A percentile compares a stretch with the other conserved stretches of the same genome.
Conservation (phyloP, 2,113 vertebrate genomes). For the Alces alces region DNA sequence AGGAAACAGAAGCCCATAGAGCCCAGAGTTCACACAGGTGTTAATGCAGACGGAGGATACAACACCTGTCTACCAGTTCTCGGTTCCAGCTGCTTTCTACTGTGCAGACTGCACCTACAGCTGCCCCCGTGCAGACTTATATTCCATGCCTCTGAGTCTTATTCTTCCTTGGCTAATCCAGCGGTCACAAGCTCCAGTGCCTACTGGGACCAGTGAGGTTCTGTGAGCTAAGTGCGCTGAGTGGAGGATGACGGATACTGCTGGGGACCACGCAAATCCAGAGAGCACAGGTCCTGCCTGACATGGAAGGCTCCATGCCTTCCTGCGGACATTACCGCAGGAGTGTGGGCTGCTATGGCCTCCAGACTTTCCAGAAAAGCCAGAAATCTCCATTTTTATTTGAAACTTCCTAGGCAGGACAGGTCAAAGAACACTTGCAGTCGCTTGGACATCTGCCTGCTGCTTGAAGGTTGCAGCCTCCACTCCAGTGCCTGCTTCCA, state of each 20-base stretch:
- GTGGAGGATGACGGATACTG: background rate
- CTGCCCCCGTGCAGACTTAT: background rate
- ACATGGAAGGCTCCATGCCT: background rate
- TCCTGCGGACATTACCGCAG: no score
- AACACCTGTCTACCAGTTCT: background rate
- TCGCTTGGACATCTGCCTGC: background rate
- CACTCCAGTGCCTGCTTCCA: background rate
- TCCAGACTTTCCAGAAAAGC: background rate
- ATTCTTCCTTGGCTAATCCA: background rate
- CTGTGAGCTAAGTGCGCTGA: background rate
- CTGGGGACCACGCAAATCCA: background rate
- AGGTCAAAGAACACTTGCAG: background rate
- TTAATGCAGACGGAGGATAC: background rate
- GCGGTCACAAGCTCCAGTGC: background rate
- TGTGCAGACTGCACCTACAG: rapidly evolving
- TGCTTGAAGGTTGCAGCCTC: background rate
- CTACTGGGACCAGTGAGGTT: background rate
- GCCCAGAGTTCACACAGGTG: conserved; percentile 22
- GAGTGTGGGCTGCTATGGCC: background rate
- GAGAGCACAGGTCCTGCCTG: background rate
- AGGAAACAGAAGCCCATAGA: conserved; percentile 19
- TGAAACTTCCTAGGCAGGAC: background rate
- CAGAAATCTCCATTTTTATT: background rate
- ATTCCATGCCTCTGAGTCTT: background rate
- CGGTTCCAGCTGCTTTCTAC: background rate